Conservation (phyloP, 2,888 invertebrate species). For the Agriopis marginaria region DNA sequence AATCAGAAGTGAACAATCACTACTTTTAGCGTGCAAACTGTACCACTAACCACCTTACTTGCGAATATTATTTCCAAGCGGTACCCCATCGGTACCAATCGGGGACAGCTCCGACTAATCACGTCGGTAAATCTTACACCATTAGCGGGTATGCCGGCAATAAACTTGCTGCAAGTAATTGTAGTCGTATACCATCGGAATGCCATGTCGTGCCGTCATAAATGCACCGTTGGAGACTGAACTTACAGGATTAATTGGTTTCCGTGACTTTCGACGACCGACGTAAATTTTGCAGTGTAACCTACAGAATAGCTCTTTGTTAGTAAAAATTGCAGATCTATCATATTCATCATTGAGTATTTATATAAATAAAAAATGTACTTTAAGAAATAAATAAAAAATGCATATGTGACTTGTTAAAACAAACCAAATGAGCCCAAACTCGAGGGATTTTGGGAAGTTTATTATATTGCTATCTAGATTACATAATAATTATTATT, state of each 20-base stretch:
- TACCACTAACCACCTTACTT: constrained; percentile 22
- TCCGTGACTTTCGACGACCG: background rate
- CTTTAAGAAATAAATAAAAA: no score
- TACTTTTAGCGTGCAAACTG: constrained; percentile 11
- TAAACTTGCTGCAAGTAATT: constrained; percentile 40
- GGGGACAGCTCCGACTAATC: constrained; percentile 41
- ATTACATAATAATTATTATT: no score
- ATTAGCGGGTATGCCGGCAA: constrained; percentile 36
- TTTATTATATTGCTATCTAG: no score
- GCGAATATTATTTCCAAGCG: constrained; percentile 19
- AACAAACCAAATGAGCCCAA: no score
- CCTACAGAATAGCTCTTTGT: background rate
- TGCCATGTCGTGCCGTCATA: constrained; percentile 33
- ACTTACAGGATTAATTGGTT: constrained; percentile 11
- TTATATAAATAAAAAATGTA: no score
- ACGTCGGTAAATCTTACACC: constrained; percentile 45
- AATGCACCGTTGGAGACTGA: constrained; percentile 23
- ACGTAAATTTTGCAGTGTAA: background rate
- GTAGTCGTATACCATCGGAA: constrained; percentile 38
- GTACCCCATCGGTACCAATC: constrained; percentile 37
- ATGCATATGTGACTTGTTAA: no score
- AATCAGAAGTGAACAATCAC: constrained; percentile 17
- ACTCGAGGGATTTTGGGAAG: no score
- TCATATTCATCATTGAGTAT: no score
- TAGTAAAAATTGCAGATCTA: background rate